These are phyloP conservation scores for Sporophila hypoxantha DNA, from an alignment of 2,113 vertebrate species.

Conservation along the genomic window DNA sequence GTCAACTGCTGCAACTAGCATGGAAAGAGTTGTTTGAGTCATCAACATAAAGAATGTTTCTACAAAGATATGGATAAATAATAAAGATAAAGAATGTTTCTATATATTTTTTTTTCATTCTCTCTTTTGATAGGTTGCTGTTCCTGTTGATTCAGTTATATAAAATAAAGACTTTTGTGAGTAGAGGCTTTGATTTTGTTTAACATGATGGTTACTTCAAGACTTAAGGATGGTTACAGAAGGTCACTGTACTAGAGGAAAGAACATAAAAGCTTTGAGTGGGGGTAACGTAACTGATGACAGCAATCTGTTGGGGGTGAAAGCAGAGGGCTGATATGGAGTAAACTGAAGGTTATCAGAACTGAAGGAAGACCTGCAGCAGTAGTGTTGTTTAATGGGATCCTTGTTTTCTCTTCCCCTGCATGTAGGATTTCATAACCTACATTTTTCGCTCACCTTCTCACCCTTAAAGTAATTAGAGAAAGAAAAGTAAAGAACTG, in stretches of 20 bases:
- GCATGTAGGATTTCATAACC: neutral
- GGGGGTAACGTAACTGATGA: neutral
- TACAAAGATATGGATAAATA: too few species aligned
- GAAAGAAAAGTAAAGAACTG: neutral
- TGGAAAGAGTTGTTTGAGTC: neutral
- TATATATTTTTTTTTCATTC: neutral
- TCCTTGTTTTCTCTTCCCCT: neutral
- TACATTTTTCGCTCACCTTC: neutral
- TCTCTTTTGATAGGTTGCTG: neutral
- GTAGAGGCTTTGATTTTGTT: neutral
- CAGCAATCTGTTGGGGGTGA: fast-evolving
- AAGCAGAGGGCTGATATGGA: neutral
- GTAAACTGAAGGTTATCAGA: neutral
- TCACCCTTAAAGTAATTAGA: neutral
- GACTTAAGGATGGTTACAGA: neutral
- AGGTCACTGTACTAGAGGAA: neutral
- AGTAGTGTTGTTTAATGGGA: neutral
- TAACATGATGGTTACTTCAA: neutral
- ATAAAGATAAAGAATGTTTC: neutral
- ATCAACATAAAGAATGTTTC: neutral
- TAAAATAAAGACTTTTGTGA: neutral
- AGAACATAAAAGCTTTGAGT: neutral
- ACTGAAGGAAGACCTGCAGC: neutral
- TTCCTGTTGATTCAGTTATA: neutral
- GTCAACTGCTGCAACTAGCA: neutral